These are phyloP conservation scores for Siphonodentalium dalli DNA, from an alignment of 2,888 invertebrate genomes.

Conservation along the genomic window DNA sequence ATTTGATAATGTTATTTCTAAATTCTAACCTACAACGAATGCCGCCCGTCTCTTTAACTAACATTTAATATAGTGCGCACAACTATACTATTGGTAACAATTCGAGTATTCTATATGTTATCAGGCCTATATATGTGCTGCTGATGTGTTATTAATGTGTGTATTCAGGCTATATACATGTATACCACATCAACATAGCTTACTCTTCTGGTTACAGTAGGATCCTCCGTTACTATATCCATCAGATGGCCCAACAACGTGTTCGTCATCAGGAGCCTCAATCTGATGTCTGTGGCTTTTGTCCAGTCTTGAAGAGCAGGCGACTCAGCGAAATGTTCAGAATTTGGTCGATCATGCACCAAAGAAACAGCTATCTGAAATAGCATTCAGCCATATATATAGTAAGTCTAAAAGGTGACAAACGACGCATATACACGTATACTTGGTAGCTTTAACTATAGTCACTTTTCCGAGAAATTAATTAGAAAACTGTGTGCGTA, in stretches of 20 bases:
- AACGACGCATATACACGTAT: too few relatives aligned
- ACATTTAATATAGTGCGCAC: too few relatives aligned
- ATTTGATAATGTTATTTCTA: too few relatives aligned
- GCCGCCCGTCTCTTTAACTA: too few relatives aligned
- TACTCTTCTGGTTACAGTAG: constrained; percentile 94
- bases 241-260: constrained; percentile 95
- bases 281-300: constrained; percentile 92
- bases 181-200: too few relatives aligned
- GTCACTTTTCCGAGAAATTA: background rate
- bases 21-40: too few relatives aligned
- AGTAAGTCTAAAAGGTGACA: background rate
- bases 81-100: too few relatives aligned
- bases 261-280: constrained; percentile 89
- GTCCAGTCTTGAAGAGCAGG: constrained; percentile 95
- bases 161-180: too few relatives aligned
- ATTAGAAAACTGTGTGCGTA: background rate
- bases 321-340: constrained; percentile 92
- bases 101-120: too few relatives aligned
- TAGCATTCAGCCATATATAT: background rate
- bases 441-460: background rate
- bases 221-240: constrained; percentile 94
- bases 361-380: constrained; percentile 88
- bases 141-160: too few relatives aligned
- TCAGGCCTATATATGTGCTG: too few relatives aligned
- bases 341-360: constrained; percentile 89